phyloP scores from a whole-genome alignment of 2,113 vertebrate species.

The Proteles cristata region DNA sequence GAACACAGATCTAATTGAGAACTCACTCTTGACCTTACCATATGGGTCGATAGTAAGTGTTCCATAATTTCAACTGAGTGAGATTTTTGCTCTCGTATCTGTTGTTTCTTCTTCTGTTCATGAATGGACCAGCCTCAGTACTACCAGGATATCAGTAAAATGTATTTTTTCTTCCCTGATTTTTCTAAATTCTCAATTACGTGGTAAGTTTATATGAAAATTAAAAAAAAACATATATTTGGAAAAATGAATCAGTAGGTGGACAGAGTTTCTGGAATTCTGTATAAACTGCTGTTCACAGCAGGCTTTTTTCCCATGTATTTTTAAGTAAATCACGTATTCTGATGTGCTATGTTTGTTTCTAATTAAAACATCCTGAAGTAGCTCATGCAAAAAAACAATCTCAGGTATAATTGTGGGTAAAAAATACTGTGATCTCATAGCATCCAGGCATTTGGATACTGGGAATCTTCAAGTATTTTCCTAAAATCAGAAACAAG shows the following conservation, averaged over 20 bases:
- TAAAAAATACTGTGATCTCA: neutral
- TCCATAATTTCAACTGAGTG: neutral
- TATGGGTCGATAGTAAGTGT: neutral
- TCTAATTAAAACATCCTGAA: neutral
- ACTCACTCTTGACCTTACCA: neutral
- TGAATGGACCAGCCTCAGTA: neutral
- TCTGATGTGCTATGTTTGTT: neutral
- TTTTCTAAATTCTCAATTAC: neutral
- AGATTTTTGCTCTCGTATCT: neutral
- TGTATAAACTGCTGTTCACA: neutral
- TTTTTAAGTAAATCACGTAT: neutral
- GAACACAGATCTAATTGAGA: accelerated
- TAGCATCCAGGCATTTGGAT: neutral
- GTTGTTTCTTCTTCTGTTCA: neutral
- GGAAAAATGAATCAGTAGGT: neutral
- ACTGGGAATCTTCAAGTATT: neutral
- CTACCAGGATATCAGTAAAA: neutral
- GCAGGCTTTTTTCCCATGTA: neutral
- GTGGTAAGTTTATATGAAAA: neutral
- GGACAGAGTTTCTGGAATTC: neutral
- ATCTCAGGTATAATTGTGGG: neutral
- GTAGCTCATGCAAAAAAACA: neutral
- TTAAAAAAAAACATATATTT: neutral
- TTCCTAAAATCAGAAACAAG: neutral
- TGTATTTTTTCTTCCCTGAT: slow-evolving; percentile 6